phyloP scores from a whole-genome alignment of 1,140 invertebrate genomes.

The Bombus sylvicola region DNA sequence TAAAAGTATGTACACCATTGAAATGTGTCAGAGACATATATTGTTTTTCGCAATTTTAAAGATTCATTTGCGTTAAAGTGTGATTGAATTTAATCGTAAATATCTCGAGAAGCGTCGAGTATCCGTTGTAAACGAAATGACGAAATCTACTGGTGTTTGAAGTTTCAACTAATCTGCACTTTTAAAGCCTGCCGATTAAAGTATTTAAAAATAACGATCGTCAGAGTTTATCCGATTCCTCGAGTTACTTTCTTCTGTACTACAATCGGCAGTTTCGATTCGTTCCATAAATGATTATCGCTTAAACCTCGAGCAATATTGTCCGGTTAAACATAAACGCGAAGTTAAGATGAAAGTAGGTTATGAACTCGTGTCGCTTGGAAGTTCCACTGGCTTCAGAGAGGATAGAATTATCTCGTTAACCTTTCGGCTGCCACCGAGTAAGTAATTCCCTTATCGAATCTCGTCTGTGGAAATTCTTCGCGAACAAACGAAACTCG shows the following conservation, averaged over 20 bases:
- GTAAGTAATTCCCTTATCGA: conserved; percentile 9
- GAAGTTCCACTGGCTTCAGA: background rate
- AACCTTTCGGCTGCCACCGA: background rate
- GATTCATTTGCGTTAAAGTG: too few relatives aligned
- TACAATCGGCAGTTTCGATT: background rate
- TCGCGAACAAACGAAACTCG: background rate
- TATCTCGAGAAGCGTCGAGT: too few relatives aligned
- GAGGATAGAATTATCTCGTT: conserved; percentile 24
- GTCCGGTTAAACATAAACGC: conserved; percentile 12
- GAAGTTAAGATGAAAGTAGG: conserved; percentile 9
- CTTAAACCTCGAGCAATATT: background rate
- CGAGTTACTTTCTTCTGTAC: background rate
- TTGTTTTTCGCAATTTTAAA: too few relatives aligned
- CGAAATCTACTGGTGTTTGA: too few relatives aligned
- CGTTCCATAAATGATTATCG: background rate
- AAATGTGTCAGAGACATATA: too few relatives aligned
- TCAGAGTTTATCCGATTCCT: background rate
- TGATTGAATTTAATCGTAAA: too few relatives aligned
- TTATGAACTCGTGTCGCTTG: conserved; percentile 10
- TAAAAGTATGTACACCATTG: too few relatives aligned
- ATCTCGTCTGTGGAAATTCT: background rate
- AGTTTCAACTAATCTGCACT: background rate
- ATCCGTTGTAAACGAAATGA: too few relatives aligned
- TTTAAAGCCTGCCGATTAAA: background rate
- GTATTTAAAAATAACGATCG: background rate